These are phyloP conservation scores for Hemiprocne comata DNA, from an alignment of 2,113 vertebrate species.

Conservation along the genomic window DNA sequence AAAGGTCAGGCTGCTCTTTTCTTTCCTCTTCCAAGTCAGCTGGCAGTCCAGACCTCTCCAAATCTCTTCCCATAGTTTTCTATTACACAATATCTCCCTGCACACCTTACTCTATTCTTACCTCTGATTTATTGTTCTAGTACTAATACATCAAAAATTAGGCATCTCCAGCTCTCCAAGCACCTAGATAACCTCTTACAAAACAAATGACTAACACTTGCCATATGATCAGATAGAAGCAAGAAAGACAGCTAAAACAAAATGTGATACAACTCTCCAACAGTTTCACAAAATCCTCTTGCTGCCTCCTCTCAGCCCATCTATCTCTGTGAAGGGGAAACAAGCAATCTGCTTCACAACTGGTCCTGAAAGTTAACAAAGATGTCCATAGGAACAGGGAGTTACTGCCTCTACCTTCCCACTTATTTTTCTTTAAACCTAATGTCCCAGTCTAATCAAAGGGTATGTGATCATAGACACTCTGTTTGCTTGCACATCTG, in stretches of 20 bases:
- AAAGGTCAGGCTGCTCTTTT: conserved; percentile 59
- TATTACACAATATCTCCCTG: neutral
- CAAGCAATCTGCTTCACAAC: neutral
- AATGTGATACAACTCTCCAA: neutral
- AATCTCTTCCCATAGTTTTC: neutral
- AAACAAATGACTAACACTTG: neutral
- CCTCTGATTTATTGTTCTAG: neutral
- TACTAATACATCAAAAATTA: neutral
- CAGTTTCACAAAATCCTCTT: neutral
- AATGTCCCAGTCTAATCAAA: neutral
- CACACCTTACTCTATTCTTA: neutral
- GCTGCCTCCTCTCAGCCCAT: neutral
- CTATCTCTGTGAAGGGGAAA: neutral
- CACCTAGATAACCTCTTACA: neutral
- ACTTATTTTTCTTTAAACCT: neutral
- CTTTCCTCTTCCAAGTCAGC: neutral
- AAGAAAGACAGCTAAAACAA: neutral
- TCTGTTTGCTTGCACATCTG: neutral
- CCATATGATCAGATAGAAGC: neutral
- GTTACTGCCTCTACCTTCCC: neutral
- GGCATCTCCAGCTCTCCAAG: neutral
- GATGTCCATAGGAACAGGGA: neutral
- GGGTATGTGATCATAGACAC: neutral
- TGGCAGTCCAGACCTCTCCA: neutral
- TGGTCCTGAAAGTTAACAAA: neutral